Base-by-base conservation (phyloP, 2,888 invertebrate species). In the Chloromyia formosa region DNA sequence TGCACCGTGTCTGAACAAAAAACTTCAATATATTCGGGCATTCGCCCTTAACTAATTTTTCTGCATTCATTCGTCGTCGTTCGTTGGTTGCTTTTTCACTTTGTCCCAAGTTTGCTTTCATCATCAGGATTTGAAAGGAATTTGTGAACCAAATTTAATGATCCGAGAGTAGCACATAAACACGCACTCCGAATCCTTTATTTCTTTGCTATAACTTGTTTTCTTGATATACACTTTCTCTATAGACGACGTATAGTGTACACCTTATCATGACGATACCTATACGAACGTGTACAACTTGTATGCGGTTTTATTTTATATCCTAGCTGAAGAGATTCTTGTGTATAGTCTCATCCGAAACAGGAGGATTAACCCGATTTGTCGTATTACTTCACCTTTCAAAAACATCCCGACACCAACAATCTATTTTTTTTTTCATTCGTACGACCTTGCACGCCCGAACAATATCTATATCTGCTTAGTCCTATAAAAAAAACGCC, bases 331-430 rank as follows among this genome's bases (percentile, higher is more conserved):
- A 42, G 42, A 42, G n/a, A 64, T 64, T 40, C 62, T 64, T 20
- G 45, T 66, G 66, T 66, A 66, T 66, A 40, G 71, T 58, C 40
- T 71, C 58, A 71, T 71, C 71, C 71, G 71, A 73, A 73, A 73
- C 73, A 73, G 73, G 58, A 56, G 61, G 73, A 73, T 73, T 73
- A 73, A 60, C 73, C 71, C 73, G 73, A 73, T 73, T 73, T 73
- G 60, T 61, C 61, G 73, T 61, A 73, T 73, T 73, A 73, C 61
- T 73, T 60, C 73, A 73, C 73, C 73, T 73, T 60, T 71, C 71
- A 71, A 71, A 71, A 71, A 71, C 71, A 71, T 71, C 56, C 71
- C 71, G 71, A 56, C 71, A 71, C 71, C 71, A 56, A 56, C 71
- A 56, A 56, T 40, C 42, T 71, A 42, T 40, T n/a, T 40, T 18